Percentiles rank a stretch among this genome's conserved stretches.
Evolutionary conservation across 2,113 vertebrate genomes (phyloP).

Genomic region (Nyctibius bracteatus): DNA sequence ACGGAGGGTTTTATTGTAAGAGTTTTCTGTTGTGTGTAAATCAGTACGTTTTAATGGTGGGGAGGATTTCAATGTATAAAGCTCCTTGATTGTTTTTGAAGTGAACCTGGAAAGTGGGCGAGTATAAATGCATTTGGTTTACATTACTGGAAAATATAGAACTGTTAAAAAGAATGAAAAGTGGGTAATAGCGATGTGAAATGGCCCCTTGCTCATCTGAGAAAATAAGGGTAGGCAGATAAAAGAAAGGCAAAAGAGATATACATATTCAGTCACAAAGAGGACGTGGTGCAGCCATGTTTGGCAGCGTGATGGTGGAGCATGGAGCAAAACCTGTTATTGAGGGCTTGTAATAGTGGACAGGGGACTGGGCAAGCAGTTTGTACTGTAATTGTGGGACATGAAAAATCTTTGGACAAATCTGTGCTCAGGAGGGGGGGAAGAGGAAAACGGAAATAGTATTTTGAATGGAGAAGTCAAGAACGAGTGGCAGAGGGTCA

Average conservation of each 20-base stretch:
- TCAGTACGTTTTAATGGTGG: not conserved
- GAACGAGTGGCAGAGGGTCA: not conserved
- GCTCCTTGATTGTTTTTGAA: not conserved
- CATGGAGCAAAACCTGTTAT: not conserved
- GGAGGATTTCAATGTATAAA: not conserved
- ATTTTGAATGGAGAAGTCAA: not conserved
- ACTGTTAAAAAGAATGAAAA: not conserved
- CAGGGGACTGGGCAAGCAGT: not conserved
- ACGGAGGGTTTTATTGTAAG: not conserved
- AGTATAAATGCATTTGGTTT: not conserved
- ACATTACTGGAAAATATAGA: not conserved
- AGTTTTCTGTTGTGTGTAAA: not conserved
- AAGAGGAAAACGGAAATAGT: not conserved
- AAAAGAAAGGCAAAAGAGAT: not conserved
- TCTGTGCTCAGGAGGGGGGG: not conserved
- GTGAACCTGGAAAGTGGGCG: not conserved
- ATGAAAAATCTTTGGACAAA: not conserved
- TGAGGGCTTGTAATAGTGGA: not conserved
- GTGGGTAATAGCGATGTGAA: not conserved
- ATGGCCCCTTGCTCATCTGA: not conserved
- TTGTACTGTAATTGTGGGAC: not conserved
- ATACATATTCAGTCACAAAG: not conserved
- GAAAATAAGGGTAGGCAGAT: not conserved
- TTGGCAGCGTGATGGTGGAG: not conserved
- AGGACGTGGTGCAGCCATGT: constrained; percentile 29